Evolutionary conservation across 1,140 invertebrate genomes (phyloP), one percentile per base, ranked within the genome.

Genomic region (Leptinotarsa lineolata): DNA sequence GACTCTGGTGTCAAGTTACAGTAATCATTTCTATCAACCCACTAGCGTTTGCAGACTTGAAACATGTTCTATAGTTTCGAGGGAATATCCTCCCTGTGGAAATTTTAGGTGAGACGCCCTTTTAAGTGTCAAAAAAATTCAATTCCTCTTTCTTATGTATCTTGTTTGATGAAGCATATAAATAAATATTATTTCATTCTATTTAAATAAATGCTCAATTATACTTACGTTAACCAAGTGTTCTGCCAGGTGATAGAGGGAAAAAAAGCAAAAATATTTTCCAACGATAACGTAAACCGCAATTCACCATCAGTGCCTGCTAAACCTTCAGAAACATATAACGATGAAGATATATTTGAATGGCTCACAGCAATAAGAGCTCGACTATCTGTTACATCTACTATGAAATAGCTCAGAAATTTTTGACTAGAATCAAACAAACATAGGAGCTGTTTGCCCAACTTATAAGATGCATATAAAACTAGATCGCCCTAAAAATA

Each of bases 341-440:
- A 86, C 85, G 97, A 92, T 5, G 93, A 89, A 5, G 89, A 80
- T 6, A 87, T 90, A 61, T 91, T 88, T 3, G 91, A 89, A 83
- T 96, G 94, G 82, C 91, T 91, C n/a, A 95, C 92, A 77, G 93
- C 93, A 60, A 96, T 88, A 80, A 97, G 91, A 66, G 94, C 88
- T 85, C 94, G 89, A 75, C 90, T 91, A 75, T 92, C 90, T 11
- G 91, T 91, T 1, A 95, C 92, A 82, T 97, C 95, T 3, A 91
- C 93, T 30, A 97, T 89, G 81, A 94, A 93, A 83, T 91, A 96
- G 75, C 93, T 91, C 80, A 86, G 87, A 15, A 89, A 85, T 18
- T 89, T 85, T 5, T 92, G 80, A 74, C 90, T 88, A 0, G 90
- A 90, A 68, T 93, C 90, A 82, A 97, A 96, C 63, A 90, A 83